Percentiles rank a stretch among this genome's conserved stretches.
Conservation (phyloP, 2,888 invertebrate species). For the Callinectes sapidus region DNA sequence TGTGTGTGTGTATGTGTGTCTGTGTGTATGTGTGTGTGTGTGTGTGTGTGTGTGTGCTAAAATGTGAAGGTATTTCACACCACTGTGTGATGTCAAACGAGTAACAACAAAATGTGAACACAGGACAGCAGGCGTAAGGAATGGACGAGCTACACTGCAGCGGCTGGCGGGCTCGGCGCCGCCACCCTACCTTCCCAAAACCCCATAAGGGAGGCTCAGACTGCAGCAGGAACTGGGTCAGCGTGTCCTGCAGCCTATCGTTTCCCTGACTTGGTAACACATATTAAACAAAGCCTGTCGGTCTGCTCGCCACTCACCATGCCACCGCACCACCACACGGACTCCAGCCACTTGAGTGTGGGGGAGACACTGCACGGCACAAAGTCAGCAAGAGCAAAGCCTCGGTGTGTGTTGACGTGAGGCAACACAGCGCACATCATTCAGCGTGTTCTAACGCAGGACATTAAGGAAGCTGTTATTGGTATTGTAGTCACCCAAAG, state of each 20-base stretch:
- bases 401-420: not conserved
- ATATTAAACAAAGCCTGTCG: not conserved
- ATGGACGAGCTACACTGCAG: not conserved
- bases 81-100: not conserved
- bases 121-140: not conserved
- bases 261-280: not conserved
- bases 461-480: not conserved
- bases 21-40: slow-evolving; percentile 21
- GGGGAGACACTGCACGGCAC: not conserved
- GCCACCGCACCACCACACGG: not conserved
- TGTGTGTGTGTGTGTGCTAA: slow-evolving; percentile 13
- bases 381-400: slow-evolving; percentile 3
- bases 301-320: not conserved
- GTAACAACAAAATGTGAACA: not conserved
- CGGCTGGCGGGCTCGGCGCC: not conserved
- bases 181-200: not conserved
- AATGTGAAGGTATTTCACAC: not conserved
- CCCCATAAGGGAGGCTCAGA: not conserved
- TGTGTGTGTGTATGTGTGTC: slow-evolving; percentile 17
- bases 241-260: not conserved
- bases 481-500: not conserved
- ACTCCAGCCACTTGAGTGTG: not conserved
- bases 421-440: not conserved
- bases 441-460: not conserved
- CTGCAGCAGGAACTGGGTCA: not conserved